Evolutionary conservation across 2,113 vertebrate genomes (phyloP).

Genomic region (Amphiprion percula): DNA sequence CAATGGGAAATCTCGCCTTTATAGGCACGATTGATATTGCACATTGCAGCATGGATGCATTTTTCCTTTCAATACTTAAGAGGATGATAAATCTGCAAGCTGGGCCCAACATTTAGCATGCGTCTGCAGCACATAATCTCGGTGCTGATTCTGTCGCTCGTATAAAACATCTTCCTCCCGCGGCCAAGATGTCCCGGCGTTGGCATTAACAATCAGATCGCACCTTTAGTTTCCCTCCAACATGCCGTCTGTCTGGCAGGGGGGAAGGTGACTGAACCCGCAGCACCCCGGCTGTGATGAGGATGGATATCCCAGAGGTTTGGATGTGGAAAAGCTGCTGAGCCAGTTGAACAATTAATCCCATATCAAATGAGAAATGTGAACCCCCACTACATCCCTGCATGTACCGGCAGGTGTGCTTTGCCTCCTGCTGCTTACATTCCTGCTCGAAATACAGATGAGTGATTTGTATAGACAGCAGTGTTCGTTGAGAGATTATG

Average conservation of each 20-base stretch:
- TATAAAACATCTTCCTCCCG: conserved; percentile 42
- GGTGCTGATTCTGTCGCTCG: conserved; percentile 37
- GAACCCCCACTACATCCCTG: conserved; percentile 46
- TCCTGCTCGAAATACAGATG: conserved; percentile 45
- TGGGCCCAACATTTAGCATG: conserved; percentile 44
- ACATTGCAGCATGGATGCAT: conserved; percentile 49
- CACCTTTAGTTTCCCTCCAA: conserved; percentile 16
- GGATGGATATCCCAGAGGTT: conserved; percentile 59
- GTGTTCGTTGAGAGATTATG: not conserved
- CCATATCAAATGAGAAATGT: conserved; percentile 67
- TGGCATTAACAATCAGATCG: conserved; percentile 25
- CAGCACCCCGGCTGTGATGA: conserved; percentile 32
- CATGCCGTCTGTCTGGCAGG: conserved; percentile 24
- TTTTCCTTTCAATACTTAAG: conserved; percentile 61
- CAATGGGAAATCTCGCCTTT: conserved; percentile 59
- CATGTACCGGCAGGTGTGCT: conserved; percentile 54
- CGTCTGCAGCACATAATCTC: conserved; percentile 44
- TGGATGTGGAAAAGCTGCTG: conserved; percentile 61
- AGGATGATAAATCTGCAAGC: conserved; percentile 65
- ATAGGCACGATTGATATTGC: conserved; percentile 51
- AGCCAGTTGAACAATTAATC: conserved; percentile 77
- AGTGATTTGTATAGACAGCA: conserved; percentile 24
- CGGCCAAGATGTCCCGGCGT: conserved; percentile 13
- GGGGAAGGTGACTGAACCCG: conserved; percentile 46
- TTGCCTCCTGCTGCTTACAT: conserved; percentile 41